phyloP scores from a whole-genome alignment of 2,888 invertebrate species.

The Orthosia cruda region DNA sequence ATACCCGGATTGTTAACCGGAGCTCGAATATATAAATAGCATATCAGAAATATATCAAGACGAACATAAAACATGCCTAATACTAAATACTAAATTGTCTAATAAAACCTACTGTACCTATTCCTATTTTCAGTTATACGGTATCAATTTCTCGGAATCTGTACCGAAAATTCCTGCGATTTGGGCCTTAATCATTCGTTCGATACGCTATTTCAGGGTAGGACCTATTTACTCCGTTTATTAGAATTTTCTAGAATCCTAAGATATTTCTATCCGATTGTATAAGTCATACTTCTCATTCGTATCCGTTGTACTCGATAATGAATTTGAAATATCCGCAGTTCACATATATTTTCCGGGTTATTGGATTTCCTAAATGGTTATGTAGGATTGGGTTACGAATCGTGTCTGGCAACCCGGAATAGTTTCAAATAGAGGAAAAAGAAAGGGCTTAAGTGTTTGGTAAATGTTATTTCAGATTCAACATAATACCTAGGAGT shows the following conservation, averaged over 20 bases:
- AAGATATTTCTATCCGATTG: constrained; percentile 23
- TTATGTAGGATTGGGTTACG: constrained; percentile 30
- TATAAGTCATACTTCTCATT: constrained; percentile 34
- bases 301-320: constrained; percentile 25
- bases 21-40: constrained; percentile 20
- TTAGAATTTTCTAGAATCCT: constrained; percentile 26
- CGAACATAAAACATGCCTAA: background rate
- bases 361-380: constrained; percentile 48
- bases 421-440: constrained; percentile 24
- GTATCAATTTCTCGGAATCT: constrained; percentile 11
- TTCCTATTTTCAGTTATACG: constrained; percentile 31
- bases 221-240: constrained; percentile 17
- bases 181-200: constrained; percentile 20
- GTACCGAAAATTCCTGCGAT: constrained; percentile 16
- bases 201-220: constrained; percentile 21
- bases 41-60: constrained; percentile 34
- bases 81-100: constrained; percentile 20
- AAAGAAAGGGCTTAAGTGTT: background rate
- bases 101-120: constrained; percentile 20
- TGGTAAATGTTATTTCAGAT: background rate
- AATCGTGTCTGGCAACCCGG: background rate
- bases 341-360: constrained; percentile 45
- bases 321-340: constrained; percentile 51
- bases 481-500: no score
- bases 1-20: constrained; percentile 6